Conservation (phyloP, 2,797 vertebrate species). For the Peromyscus eremicus region DNA sequence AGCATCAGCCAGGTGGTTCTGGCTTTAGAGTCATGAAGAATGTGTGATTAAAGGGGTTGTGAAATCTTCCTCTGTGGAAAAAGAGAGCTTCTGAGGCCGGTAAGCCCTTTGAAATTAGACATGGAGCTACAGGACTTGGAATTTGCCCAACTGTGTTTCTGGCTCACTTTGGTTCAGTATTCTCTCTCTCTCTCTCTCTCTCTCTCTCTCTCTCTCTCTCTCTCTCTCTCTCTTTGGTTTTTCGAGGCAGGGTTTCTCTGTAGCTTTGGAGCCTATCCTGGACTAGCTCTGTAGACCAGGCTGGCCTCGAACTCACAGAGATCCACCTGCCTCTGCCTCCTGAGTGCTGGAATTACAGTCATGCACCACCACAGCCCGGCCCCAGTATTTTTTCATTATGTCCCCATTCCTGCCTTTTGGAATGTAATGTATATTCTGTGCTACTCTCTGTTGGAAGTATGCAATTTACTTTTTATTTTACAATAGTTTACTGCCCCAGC, state of each 20-base stretch:
- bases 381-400: neutral
- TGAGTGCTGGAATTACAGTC: no score
- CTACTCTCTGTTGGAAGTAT: neutral
- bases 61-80: neutral
- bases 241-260: no score
- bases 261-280: no score
- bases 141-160: neutral
- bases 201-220: no score
- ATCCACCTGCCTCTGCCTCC: no score
- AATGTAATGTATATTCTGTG: neutral
- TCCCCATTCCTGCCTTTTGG: neutral
- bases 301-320: no score
- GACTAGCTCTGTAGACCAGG: no score
- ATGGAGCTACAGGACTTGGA: neutral
- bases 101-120: neutral
- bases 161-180: neutral
- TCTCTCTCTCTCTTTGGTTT: no score
- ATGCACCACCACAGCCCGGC: no score
- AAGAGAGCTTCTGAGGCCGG: neutral
- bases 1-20: neutral
- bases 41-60: neutral
- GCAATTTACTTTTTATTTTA: no score
- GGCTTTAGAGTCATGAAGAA: neutral
- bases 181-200: no score
- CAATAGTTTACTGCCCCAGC: no score